Evolutionary conservation across 2,888 invertebrate species (phyloP), one percentile per base, ranked within the genome.

Genomic region (Macrophya alboannulata): DNA sequence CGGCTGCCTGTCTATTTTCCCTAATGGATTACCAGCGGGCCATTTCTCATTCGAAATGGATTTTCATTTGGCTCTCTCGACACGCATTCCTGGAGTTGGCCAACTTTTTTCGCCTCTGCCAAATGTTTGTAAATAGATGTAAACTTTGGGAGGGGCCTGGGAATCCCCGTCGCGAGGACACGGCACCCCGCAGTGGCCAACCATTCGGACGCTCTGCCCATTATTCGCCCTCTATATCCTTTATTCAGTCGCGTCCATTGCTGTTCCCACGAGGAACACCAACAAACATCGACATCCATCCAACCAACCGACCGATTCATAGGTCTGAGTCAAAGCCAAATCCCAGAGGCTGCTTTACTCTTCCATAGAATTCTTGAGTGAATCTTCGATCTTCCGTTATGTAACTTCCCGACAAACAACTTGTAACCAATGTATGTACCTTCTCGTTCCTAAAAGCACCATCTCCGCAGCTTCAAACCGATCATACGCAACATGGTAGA

Each of bases 81-180:
- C 84, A 76, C 62, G 62, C 77, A 84, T 84, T 86, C 86, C 86
- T 86, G 45, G 40, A 72, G 37, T 83, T 85, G 48, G 84, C 81
- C 83, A 65, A 82, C 85, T 87, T 85, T 82, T 88, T 84, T 87
- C 85, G 83, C 86, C 86, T 86, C 86, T 85, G 84, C 87, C 81
- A 82, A 81, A 81, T 84, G 71, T 93, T 93, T 91, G 93, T 93
- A 92, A 93, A 93, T 92, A 92, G 91, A 91, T 91, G 90, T 90
- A 90, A 90, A 92, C 89, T 86, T 90, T 89, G 89, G 91, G 90
- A 89, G 91, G 91, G 90, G 90, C 90, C 86, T 86, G 87, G 89
- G 88, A 87, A 89, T 87, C 87, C 92, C 92, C 88, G 92, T 92
- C 91, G 92, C 81, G 91, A 88, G 90, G 90, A 91, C 91, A 91